These are phyloP conservation scores for Erpobdella octoculata DNA, from an alignment of 2,888 invertebrate genomes.

Conservation along the genomic window DNA sequence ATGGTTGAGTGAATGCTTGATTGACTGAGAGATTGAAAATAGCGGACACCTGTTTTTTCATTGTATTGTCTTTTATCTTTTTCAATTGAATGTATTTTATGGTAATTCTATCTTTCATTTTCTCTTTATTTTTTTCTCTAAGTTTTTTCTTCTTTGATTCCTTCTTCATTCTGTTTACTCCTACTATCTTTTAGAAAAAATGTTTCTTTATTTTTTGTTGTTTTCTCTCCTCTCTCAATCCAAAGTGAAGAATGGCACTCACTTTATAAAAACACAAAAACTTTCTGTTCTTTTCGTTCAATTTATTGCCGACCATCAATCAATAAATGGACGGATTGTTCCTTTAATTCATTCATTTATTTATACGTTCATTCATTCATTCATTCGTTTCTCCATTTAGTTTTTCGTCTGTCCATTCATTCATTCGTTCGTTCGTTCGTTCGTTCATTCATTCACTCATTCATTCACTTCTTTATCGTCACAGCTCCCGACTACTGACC, in stretches of 20 bases:
- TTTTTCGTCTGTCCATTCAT: not conserved
- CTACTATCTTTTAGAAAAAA: not conserved
- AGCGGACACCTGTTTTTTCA: not conserved
- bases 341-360: not conserved
- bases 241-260: no score
- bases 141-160: not conserved
- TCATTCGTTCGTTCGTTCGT: not conserved
- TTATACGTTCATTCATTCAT: not conserved
- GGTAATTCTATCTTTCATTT: not conserved
- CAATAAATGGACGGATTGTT: no score
- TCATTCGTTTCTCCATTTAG: not conserved
- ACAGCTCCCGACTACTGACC: constrained; percentile 14
- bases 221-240: no score
- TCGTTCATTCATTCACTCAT: not conserved
- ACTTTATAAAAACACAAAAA: no score
- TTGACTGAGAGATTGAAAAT: not conserved
- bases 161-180: not conserved
- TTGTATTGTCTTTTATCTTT: not conserved
- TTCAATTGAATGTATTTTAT: not conserved
- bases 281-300: no score
- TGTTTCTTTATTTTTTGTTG: no score
- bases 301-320: no score
- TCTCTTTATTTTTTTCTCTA: not conserved
- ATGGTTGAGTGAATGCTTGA: not conserved
- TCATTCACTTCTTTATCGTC: not conserved